phyloP scores from a whole-genome alignment of 2,888 invertebrate species.

The Drosophila kanekoi region DNA sequence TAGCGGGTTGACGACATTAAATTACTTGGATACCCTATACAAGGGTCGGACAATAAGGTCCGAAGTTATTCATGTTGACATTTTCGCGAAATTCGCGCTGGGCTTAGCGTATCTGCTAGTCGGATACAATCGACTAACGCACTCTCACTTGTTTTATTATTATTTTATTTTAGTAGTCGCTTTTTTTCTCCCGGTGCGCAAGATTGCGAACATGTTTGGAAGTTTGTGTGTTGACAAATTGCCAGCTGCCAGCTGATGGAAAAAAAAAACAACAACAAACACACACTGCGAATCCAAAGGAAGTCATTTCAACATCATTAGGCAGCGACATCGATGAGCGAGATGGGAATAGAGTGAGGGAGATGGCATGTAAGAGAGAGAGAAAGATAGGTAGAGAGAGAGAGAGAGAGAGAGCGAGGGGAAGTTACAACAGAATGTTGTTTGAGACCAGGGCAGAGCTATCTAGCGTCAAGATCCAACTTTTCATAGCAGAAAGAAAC shows the following conservation, averaged over 20 bases:
- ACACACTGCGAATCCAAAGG: conserved; percentile 36
- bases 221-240: conserved; percentile 65
- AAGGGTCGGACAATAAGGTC: too few species aligned
- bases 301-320: conserved; percentile 70
- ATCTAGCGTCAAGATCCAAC: conserved; percentile 3
- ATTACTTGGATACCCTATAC: too few species aligned
- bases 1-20: too few species aligned
- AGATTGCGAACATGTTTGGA: conserved; percentile 39
- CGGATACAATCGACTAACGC: too few species aligned
- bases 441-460: background rate
- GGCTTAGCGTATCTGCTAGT: too few species aligned
- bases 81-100: too few species aligned
- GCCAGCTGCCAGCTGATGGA: conserved; percentile 52
- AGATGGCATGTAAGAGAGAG: background rate
- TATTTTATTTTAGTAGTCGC: conserved; percentile 12
- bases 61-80: too few species aligned
- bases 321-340: conserved; percentile 53
- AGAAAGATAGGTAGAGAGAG: background rate
- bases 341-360: background rate
- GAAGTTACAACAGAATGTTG: conserved; percentile 3
- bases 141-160: background rate
- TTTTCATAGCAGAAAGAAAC: conserved; percentile 6
- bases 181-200: conserved; percentile 10
- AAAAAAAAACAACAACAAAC: conserved; percentile 2
- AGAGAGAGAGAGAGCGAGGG: background rate